phyloP scores from a whole-genome alignment of 2,888 invertebrate genomes.

The Ypsolopha sequella region DNA sequence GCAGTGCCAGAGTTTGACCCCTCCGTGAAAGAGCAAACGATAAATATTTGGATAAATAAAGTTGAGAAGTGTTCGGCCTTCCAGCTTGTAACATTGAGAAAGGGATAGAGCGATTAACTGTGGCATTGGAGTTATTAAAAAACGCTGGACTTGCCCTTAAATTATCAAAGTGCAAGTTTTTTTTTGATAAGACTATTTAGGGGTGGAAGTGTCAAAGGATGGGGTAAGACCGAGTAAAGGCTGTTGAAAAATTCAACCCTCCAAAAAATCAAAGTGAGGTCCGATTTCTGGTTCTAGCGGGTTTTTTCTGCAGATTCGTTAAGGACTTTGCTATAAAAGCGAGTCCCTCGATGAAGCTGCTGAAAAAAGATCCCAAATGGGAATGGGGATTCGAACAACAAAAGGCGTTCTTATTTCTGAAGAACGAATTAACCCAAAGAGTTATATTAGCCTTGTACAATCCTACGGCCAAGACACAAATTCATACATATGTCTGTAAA shows the following conservation, averaged over 20 bases:
- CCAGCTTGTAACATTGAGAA: no score
- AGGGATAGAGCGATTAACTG: no score
- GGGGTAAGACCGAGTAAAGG: conserved; percentile 13
- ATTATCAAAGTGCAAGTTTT: conserved; percentile 12
- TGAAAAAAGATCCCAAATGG: conserved; percentile 11
- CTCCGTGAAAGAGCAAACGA: no score
- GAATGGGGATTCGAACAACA: conserved; percentile 14
- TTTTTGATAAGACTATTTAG: conserved; percentile 9
- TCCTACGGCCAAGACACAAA: conserved; percentile 12
- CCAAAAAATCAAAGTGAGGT: conserved; percentile 8
- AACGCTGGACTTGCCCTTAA: conserved; percentile 10
- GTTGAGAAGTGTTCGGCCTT: no score
- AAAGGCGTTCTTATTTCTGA: conserved; percentile 13
- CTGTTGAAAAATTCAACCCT: conserved; percentile 9
- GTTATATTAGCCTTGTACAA: conserved; percentile 17
- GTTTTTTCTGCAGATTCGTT: conserved; percentile 13
- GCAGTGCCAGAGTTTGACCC: no score
- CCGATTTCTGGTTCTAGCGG: conserved; percentile 12
- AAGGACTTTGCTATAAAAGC: conserved; percentile 9
- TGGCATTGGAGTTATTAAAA: conserved; percentile 4
- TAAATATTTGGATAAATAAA: no score
- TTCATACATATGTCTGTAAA: conserved; percentile 27
- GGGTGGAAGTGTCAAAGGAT: conserved; percentile 9
- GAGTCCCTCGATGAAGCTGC: conserved; percentile 7
- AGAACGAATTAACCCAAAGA: conserved; percentile 10